Conservation (phyloP, 2,113 vertebrate genomes). For the Ornithorhynchus anatinus region DNA sequence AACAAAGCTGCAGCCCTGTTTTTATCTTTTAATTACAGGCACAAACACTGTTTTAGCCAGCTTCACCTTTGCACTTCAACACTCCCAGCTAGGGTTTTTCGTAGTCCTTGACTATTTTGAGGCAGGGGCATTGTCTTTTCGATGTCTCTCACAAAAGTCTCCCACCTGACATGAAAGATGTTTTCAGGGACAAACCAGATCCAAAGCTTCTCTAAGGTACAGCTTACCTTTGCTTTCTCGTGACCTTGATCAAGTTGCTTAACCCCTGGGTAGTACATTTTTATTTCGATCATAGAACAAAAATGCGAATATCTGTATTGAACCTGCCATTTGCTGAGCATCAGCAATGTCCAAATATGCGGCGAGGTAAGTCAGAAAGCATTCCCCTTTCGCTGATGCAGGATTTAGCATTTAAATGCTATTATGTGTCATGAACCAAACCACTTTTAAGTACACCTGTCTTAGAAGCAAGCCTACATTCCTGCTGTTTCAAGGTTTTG, state of each 20-base stretch:
- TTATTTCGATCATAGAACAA: background rate
- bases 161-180: background rate
- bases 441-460: background rate
- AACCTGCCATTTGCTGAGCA: too few species aligned
- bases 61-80: background rate
- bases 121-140: background rate
- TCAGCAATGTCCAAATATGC: too few species aligned
- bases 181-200: too few species aligned
- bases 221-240: too few species aligned
- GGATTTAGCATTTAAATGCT: background rate
- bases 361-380: background rate
- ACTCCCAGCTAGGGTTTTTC: background rate
- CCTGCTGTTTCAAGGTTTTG: background rate
- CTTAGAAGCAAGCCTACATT: background rate
- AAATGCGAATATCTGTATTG: background rate
- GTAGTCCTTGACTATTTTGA: background rate
- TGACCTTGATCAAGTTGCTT: too few species aligned
- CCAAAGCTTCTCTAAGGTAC: too few species aligned
- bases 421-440: background rate
- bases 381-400: background rate
- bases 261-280: background rate
- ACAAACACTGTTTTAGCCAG: background rate
- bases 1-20: background rate
- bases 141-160: slow-evolving; percentile 15
- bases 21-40: slow-evolving; percentile 16